Percentiles rank a stretch among this genome's conserved stretches.
Conservation (phyloP, 2,797 vertebrate genomes). For the Heliangelus exortis region DNA sequence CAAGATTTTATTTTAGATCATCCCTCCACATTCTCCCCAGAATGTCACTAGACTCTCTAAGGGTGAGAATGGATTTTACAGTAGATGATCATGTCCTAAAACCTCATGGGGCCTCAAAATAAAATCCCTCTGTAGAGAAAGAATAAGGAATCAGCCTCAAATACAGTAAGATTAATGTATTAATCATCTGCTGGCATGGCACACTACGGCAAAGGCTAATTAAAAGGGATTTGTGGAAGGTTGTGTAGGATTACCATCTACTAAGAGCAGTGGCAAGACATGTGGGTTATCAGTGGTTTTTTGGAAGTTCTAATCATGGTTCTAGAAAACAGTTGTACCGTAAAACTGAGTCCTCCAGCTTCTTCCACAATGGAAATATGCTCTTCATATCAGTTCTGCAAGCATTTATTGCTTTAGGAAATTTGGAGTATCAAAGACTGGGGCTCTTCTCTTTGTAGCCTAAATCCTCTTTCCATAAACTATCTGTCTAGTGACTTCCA, state of each 20-base stretch:
- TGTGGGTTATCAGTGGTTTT: background rate
- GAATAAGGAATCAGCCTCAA: background rate
- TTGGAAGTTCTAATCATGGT: background rate
- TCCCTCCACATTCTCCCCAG: background rate
- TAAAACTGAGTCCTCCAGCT: background rate
- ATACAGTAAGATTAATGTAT: background rate
- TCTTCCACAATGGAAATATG: background rate
- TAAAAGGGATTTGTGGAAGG: constrained; percentile 22
- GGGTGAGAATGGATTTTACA: background rate
- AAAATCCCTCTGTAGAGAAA: background rate
- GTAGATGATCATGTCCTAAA: background rate
- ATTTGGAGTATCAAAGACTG: background rate
- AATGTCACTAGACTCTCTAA: background rate
- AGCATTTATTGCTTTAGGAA: background rate
- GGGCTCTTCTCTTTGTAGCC: background rate
- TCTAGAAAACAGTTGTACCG: background rate
- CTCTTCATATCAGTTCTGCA: background rate
- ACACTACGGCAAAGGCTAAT: constrained; percentile 18
- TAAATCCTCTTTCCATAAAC: background rate
- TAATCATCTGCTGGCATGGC: background rate
- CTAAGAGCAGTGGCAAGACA: background rate
- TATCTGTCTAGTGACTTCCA: background rate
- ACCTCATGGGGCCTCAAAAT: background rate
- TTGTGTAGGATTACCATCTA: background rate
- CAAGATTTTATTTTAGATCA: background rate